Conservation (phyloP, 2,888 invertebrate species). For the Harpalus rubripes region DNA sequence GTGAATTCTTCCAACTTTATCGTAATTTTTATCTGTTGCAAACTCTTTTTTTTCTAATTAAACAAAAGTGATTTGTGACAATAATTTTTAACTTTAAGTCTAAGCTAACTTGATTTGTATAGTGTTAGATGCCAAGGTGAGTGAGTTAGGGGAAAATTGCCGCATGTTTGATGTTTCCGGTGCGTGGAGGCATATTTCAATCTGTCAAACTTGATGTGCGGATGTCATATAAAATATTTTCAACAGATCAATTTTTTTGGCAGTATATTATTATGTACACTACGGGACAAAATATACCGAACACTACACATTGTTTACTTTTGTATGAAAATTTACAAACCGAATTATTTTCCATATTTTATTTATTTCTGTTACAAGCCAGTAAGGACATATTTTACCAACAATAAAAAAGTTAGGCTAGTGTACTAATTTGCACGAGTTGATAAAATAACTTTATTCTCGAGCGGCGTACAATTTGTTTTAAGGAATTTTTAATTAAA, state of each 20-base stretch:
- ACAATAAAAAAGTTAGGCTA: too few species aligned
- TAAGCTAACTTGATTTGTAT: neutral
- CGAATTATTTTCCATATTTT: neutral
- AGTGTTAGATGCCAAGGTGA: neutral
- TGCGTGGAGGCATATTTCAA: neutral
- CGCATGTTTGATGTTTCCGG: neutral
- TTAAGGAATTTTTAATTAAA: too few species aligned
- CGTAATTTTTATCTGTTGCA: constrained; percentile 6
- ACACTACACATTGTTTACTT: too few species aligned
- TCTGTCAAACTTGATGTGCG: neutral
- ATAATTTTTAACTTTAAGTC: neutral
- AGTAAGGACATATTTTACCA: too few species aligned
- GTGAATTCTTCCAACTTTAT: constrained; percentile 1
- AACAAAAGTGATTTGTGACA: neutral
- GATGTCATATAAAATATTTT: neutral
- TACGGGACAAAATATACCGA: too few species aligned
- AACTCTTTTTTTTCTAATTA: neutral
- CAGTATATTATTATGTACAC: too few species aligned
- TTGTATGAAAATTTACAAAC: neutral
- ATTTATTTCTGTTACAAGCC: too few species aligned
- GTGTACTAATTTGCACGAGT: too few species aligned
- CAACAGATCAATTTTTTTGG: neutral
- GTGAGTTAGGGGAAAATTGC: neutral
- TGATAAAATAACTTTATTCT: too few species aligned
- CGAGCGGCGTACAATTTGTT: too few species aligned